These are phyloP conservation scores for Cossypha heuglini DNA, from an alignment of 2,797 vertebrate genomes.

Conservation along the genomic window DNA sequence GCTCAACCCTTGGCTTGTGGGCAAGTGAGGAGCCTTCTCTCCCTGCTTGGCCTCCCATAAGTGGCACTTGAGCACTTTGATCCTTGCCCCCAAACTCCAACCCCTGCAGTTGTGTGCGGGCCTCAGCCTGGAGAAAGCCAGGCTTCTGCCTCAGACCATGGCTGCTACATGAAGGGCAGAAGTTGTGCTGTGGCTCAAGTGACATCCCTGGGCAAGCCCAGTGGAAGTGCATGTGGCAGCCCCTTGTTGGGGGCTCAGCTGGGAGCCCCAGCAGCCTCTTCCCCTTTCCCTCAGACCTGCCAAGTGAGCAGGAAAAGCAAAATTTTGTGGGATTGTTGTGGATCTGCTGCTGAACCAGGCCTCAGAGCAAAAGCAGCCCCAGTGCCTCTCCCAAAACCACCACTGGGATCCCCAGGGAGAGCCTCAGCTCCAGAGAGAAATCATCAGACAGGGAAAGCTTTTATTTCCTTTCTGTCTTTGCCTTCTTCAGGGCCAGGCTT, in stretches of 20 bases:
- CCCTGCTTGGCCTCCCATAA: rapidly evolving
- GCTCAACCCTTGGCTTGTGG: background rate
- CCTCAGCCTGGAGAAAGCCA: background rate
- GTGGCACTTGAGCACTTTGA: background rate
- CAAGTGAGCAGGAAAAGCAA: background rate
- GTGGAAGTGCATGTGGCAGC: background rate
- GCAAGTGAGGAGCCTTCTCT: background rate
- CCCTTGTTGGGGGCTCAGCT: rapidly evolving
- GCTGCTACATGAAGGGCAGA: background rate
- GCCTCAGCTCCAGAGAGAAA: background rate
- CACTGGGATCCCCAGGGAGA: background rate
- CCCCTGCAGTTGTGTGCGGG: rapidly evolving
- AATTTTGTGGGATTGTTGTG: background rate
- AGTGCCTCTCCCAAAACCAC: background rate
- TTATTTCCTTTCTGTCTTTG: background rate
- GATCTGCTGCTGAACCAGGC: background rate
- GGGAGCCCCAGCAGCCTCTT: background rate
- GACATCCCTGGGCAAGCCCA: background rate
- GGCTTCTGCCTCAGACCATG: background rate
- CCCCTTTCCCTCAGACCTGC: background rate
- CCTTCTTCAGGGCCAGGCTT: background rate
- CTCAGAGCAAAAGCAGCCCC: background rate
- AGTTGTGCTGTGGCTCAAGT: background rate
- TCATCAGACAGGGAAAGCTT: background rate
- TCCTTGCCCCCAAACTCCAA: background rate